Evolutionary conservation across 2,113 vertebrate species (phyloP).

Genomic region (Daphoenositta chrysoptera): DNA sequence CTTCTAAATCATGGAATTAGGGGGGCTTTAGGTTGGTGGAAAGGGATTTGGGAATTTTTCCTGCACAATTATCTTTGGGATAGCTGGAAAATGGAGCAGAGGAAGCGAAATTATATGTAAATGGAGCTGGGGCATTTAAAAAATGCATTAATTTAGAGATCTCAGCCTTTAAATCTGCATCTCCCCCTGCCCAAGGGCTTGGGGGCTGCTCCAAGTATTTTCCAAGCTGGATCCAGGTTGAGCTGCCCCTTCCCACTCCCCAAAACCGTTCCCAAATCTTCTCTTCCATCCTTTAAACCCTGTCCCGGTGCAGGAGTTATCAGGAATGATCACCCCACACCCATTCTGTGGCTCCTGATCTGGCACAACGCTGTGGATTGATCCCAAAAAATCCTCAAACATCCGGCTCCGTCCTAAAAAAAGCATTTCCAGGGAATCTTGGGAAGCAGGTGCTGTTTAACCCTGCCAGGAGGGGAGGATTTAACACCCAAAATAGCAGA

Average conservation of each 20-base stretch:
- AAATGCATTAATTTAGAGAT: background rate
- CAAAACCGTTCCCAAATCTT: background rate
- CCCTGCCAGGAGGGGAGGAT: background rate
- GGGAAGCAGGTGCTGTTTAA: background rate
- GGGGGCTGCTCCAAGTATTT: background rate
- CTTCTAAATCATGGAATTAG: background rate
- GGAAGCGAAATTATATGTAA: background rate
- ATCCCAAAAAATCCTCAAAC: background rate
- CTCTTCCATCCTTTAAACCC: background rate
- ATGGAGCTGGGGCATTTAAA: accelerated
- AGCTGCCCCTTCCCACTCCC: background rate
- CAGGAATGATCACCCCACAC: background rate
- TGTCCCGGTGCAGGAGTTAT: background rate
- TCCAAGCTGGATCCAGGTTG: background rate
- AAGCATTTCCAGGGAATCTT: background rate
- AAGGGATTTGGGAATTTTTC: background rate
- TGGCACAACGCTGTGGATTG: background rate
- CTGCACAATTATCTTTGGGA: background rate
- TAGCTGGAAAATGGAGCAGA: background rate
- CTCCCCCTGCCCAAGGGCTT: background rate
- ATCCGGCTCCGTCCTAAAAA: background rate
- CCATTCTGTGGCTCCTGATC: background rate
- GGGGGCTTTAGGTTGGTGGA: background rate
- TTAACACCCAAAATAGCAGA: background rate
- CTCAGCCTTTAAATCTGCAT: accelerated